Percentiles rank a stretch among this genome's conserved stretches.
Evolutionary conservation across 2,113 vertebrate species (phyloP).

Genomic region (Ancistrus triradiatus): DNA sequence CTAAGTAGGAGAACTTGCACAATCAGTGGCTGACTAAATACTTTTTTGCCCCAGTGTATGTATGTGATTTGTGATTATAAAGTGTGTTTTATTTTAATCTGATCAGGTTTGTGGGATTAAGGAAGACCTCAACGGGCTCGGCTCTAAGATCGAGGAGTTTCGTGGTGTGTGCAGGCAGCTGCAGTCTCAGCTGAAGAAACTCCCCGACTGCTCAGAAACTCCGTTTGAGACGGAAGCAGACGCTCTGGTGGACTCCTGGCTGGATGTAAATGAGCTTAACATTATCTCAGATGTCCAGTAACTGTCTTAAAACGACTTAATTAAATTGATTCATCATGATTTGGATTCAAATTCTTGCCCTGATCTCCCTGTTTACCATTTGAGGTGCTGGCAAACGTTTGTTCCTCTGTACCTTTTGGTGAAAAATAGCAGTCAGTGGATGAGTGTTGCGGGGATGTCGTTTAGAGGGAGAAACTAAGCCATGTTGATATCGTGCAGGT

Average conservation of each 20-base stretch:
- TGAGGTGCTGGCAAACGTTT: too few relatives aligned
- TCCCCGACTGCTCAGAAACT: slow-evolving; percentile 80
- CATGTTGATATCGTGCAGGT: too few relatives aligned
- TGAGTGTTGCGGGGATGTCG: too few relatives aligned
- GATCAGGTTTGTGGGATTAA: slow-evolving; percentile 77
- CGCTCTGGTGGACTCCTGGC: slow-evolving; percentile 85
- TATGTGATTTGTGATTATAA: not conserved
- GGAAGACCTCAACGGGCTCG: slow-evolving; percentile 74
- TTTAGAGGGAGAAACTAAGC: too few relatives aligned
- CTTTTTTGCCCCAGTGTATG: not conserved
- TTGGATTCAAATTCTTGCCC: too few relatives aligned
- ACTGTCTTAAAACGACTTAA: too few relatives aligned
- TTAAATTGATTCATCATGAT: too few relatives aligned
- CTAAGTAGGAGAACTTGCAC: too few relatives aligned
- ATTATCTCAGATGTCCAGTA: not conserved
- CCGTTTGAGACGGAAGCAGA: slow-evolving; percentile 85
- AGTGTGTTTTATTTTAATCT: not conserved
- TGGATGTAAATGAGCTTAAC: slow-evolving; percentile 76
- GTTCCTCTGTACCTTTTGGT: too few relatives aligned
- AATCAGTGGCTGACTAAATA: too few relatives aligned
- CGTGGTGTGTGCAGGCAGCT: slow-evolving; percentile 82
- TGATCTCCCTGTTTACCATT: too few relatives aligned
- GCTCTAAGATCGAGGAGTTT: slow-evolving; percentile 78
- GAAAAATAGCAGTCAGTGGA: too few relatives aligned
- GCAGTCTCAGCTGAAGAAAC: slow-evolving; percentile 84